Conservation (phyloP, 2,113 vertebrate species). For the Sakesphorus luctuosus region DNA sequence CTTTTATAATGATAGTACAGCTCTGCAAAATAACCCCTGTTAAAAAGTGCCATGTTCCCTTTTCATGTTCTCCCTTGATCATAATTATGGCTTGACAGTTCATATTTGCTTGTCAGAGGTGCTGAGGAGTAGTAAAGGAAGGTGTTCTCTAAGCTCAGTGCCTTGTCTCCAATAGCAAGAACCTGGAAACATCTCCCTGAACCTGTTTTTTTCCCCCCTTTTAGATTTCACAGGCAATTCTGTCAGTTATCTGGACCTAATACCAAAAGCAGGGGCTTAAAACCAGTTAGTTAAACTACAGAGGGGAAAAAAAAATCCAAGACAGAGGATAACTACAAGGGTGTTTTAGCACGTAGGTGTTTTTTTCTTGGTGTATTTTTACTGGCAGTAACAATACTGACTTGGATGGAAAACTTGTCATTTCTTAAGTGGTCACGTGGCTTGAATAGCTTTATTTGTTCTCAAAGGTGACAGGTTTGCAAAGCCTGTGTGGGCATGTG, state of each 20-base stretch:
- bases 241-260: not conserved
- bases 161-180: not conserved
- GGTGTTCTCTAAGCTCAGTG: not conserved
- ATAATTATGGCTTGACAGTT: not conserved
- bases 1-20: not conserved
- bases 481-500: not conserved
- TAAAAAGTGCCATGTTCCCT: not conserved
- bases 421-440: not conserved
- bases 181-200: not conserved
- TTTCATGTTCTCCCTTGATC: not conserved
- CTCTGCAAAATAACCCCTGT: not conserved
- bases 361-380: not conserved
- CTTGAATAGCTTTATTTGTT: not conserved
- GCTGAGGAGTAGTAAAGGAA: not conserved
- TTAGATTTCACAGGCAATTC: not conserved
- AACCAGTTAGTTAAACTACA: not conserved
- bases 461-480: not conserved
- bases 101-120: not conserved
- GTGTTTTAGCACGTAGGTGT: not conserved
- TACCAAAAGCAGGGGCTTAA: not conserved
- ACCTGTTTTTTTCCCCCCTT: not conserved
- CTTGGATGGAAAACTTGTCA: not conserved
- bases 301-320: accelerated
- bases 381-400: not conserved
- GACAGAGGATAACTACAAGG: not conserved